A percentile compares a stretch with the other conserved stretches of the same genome.
Conservation (phyloP, 2,888 invertebrate genomes). For the Rhagonycha fulva region DNA sequence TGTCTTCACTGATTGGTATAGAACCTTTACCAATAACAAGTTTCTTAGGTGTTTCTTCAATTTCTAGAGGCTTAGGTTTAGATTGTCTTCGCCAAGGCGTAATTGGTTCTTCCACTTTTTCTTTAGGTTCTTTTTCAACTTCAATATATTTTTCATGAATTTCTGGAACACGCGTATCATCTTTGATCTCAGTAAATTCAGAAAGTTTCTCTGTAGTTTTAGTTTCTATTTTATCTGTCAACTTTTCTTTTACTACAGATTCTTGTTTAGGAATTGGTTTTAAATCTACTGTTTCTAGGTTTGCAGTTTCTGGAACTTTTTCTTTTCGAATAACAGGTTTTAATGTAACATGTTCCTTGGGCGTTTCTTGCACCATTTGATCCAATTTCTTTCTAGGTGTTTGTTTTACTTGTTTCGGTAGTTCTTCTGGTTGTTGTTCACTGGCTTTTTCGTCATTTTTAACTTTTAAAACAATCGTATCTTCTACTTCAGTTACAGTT, state of each 20-base stretch:
- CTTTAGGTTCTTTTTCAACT: constrained; percentile 18
- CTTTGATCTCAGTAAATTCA: not conserved
- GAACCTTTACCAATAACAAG: constrained; percentile 51
- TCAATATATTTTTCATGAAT: constrained; percentile 12
- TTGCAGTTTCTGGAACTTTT: constrained; percentile 39
- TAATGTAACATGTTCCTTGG: constrained; percentile 41
- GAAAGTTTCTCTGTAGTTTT: not conserved
- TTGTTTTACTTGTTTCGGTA: constrained; percentile 12
- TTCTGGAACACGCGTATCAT: not conserved
- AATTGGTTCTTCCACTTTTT: constrained; percentile 37
- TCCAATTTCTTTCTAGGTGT: constrained; percentile 44
- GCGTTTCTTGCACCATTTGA: constrained; percentile 14
- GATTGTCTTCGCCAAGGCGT: constrained; percentile 49
- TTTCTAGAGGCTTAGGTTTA: constrained; percentile 48
- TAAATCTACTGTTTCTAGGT: constrained; percentile 47
- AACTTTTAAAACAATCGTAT: constrained; percentile 55
- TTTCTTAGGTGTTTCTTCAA: constrained; percentile 44
- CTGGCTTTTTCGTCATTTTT: constrained; percentile 38
- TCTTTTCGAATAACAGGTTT: constrained; percentile 34
- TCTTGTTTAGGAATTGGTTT: constrained; percentile 45
- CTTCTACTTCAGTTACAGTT: constrained; percentile 62
- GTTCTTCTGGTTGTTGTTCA: constrained; percentile 14
- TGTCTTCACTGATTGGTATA: constrained; percentile 47
- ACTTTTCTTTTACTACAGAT: constrained; percentile 38
- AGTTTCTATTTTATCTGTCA: constrained; percentile 35